Conservation (phyloP, 2,113 vertebrate species). For the Trochalopteron elliotii region DNA sequence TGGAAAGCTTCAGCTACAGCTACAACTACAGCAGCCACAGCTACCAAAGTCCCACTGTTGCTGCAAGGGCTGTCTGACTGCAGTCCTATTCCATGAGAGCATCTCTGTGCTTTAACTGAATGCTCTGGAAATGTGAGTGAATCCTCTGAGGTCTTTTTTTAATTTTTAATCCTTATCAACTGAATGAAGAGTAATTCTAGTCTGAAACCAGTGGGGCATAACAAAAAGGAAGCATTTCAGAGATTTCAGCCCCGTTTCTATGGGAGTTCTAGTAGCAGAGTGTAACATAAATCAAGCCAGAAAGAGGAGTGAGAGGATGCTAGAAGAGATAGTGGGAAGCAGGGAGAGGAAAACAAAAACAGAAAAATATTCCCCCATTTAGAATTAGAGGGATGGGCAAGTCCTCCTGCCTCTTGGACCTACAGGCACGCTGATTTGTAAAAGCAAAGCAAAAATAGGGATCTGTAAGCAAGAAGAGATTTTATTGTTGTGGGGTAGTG, state of each 20-base stretch:
- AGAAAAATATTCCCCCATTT: not conserved
- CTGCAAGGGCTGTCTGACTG: constrained; percentile 22
- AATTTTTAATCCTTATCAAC: constrained; percentile 51
- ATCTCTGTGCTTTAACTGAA: constrained; percentile 4
- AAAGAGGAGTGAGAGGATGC: not conserved
- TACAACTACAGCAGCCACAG: not conserved
- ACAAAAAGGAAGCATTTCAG: constrained; percentile 48
- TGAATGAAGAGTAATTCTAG: constrained; percentile 45
- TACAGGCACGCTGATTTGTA: not conserved
- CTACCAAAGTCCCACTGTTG: not conserved
- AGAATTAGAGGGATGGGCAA: not conserved
- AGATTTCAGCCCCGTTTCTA: not conserved
- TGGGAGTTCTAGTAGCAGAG: not conserved
- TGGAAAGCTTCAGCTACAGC: not conserved
- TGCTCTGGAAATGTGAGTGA: constrained; percentile 27
- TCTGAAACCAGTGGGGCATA: constrained; percentile 9
- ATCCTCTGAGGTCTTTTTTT: constrained; percentile 23
- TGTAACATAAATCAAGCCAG: constrained; percentile 18
- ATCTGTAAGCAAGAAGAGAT: not conserved
- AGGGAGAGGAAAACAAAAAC: not conserved
- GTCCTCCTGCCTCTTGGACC: not conserved
- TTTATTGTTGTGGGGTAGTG: not conserved
- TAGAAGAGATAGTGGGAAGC: not conserved
- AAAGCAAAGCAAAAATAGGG: not conserved
- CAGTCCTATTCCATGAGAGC: not conserved